Conservation (phyloP, 2,797 vertebrate species). For the Pagetopsis macropterus region DNA sequence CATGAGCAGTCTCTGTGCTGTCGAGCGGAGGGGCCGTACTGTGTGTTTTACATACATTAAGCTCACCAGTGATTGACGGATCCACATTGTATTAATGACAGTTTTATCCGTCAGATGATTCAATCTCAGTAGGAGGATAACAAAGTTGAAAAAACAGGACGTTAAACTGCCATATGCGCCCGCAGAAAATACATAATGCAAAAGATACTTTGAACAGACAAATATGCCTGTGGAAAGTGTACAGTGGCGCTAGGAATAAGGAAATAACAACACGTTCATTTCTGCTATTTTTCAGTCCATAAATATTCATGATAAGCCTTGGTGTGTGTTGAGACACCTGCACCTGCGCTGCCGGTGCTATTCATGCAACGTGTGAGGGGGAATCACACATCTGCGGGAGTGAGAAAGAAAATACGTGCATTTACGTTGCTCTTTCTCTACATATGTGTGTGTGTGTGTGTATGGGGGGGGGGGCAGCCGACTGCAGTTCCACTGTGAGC, state of each 20-base stretch:
- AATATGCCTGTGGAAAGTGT: conserved; percentile 39
- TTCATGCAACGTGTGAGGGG: conserved; percentile 29
- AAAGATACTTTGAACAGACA: conserved; percentile 34
- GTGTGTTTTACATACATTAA: conserved; percentile 28
- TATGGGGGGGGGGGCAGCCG: conserved; percentile 3
- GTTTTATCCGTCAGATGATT: conserved; percentile 36
- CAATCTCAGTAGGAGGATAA: conserved; percentile 38
- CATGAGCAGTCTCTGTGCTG: conserved; percentile 15
- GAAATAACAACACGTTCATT: conserved; percentile 44
- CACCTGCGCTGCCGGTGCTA: conserved; percentile 30
- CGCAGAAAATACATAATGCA: conserved; percentile 55
- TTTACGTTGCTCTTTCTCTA: conserved; percentile 21
- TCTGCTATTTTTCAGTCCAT: conserved; percentile 16
- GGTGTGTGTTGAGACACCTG: conserved; percentile 21
- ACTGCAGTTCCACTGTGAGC: conserved; percentile 70
- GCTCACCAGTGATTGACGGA: conserved; percentile 34
- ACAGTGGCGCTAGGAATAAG: conserved; percentile 28
- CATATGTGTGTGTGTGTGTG: background rate
- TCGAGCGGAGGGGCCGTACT: background rate
- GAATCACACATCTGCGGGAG: conserved; percentile 44
- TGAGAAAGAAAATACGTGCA: conserved; percentile 20
- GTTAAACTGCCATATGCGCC: conserved; percentile 32
- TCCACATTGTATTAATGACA: conserved; percentile 20
- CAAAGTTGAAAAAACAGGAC: conserved; percentile 34
- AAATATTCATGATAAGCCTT: conserved; percentile 58